A percentile compares a stretch with the other conserved stretches of the same genome.
phyloP scores from a whole-genome alignment of 2,113 vertebrate genomes.

The Melanerpes aurifrons region DNA sequence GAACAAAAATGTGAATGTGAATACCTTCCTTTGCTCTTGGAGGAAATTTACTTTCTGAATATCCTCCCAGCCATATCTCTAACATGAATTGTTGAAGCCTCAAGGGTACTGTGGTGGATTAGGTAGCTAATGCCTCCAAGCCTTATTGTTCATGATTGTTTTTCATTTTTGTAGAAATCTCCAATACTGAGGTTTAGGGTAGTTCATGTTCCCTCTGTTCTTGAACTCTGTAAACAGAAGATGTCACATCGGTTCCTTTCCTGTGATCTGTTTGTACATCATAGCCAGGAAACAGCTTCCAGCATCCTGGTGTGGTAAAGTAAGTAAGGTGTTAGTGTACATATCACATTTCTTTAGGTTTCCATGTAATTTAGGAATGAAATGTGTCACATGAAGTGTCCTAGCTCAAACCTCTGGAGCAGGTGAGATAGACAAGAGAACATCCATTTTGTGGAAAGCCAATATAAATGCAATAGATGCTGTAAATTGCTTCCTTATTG shows the following conservation, averaged over 20 bases:
- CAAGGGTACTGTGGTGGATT: rapidly evolving
- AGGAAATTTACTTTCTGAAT: not conserved
- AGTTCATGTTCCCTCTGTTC: not conserved
- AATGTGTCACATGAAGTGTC: not conserved
- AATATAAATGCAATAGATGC: not conserved
- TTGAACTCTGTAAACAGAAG: not conserved
- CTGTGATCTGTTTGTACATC: not conserved
- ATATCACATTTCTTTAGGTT: not conserved
- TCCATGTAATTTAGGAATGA: not conserved
- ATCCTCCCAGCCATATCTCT: not conserved
- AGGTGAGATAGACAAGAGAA: not conserved
- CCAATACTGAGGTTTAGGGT: not conserved
- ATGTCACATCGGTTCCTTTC: not conserved
- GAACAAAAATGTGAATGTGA: not conserved
- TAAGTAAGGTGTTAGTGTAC: not conserved
- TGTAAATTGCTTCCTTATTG: conserved; percentile 2
- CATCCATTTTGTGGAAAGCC: not conserved
- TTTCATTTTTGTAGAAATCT: not conserved
- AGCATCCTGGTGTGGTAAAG: not conserved
- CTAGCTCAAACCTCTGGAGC: not conserved
- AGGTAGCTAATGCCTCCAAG: not conserved
- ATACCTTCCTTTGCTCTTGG: not conserved
- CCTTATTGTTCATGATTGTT: not conserved
- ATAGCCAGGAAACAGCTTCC: not conserved
- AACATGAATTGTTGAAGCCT: not conserved